These are phyloP conservation scores for Tachuris rubrigastra DNA, from an alignment of 2,113 vertebrate species.

Conservation along the genomic window DNA sequence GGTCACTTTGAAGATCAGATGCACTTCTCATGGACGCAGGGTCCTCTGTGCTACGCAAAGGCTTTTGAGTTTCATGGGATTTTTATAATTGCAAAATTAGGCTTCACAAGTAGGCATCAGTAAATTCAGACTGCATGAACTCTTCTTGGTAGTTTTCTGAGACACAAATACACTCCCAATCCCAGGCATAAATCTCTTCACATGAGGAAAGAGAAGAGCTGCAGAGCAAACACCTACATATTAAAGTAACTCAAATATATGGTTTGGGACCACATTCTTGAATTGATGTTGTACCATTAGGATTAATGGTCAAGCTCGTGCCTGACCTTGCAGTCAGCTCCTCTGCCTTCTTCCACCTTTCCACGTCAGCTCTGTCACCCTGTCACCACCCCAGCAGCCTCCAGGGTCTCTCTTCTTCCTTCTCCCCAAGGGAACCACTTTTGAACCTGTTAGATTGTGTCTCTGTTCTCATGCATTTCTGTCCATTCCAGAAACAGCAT, in stretches of 20 bases:
- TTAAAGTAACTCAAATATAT: background rate
- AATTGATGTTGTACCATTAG: fast-evolving
- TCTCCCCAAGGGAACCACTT: background rate
- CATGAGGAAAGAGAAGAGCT: background rate
- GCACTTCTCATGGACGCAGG: background rate
- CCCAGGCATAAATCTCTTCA: background rate
- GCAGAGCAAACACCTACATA: background rate
- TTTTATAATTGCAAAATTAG: background rate
- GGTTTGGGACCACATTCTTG: background rate
- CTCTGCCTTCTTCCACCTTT: background rate
- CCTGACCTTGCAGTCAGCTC: background rate
- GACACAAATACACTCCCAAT: background rate
- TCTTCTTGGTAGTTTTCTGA: background rate
- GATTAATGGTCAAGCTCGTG: background rate
- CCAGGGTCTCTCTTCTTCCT: background rate
- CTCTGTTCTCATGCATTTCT: background rate
- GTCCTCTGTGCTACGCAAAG: background rate
- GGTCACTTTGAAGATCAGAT: conserved; percentile 17
- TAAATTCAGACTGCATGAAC: background rate
- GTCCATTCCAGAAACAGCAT: background rate
- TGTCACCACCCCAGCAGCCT: background rate
- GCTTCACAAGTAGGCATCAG: background rate
- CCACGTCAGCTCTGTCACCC: background rate
- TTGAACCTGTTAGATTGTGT: background rate
- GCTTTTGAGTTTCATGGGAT: background rate